A percentile compares a stretch with the other conserved stretches of the same genome.
Evolutionary conservation across 30 jellyfish, hydroid and myxozoan genomes (phyloP).

Genomic region (Turritopsis dohrnii): DNA sequence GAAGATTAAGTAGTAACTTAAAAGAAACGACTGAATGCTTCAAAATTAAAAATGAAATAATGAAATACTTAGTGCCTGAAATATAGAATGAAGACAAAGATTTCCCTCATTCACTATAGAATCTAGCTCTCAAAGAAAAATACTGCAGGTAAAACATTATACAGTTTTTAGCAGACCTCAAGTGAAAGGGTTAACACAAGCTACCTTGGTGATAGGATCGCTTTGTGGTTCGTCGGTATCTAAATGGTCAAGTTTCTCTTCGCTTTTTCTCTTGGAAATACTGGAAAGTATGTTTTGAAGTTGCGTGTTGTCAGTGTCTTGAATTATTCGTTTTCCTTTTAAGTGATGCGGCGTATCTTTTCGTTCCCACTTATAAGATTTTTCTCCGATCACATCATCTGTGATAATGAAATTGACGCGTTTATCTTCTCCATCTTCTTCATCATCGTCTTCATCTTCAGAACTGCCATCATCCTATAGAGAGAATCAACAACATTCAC

Average conservation of each 20-base stretch:
- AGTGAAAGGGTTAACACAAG: neutral
- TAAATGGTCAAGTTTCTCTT: conserved; percentile 21
- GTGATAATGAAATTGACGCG: neutral
- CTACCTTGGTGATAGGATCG: neutral
- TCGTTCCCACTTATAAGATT: conserved; percentile 43
- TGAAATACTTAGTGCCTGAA: too few relatives aligned
- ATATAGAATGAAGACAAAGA: too few relatives aligned
- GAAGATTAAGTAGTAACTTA: too few relatives aligned
- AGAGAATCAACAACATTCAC: too few relatives aligned
- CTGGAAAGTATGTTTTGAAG: conserved; percentile 62
- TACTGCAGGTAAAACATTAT: too few relatives aligned
- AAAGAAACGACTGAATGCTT: too few relatives aligned
- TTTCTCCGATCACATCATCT: conserved; percentile 1
- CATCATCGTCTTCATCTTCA: conserved; percentile 9
- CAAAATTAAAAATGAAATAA: too few relatives aligned
- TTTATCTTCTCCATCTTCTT: conserved; percentile 30
- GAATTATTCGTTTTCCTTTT: conserved; percentile 89
- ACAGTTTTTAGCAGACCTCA: too few relatives aligned
- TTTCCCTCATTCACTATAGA: too few relatives aligned
- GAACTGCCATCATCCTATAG: neutral
- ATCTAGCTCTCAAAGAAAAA: too few relatives aligned
- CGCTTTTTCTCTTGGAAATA: conserved; percentile 26
- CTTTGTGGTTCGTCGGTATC: conserved; percentile 17
- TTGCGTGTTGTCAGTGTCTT: conserved; percentile 42
- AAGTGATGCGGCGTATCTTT: conserved; percentile 91